Percentiles rank a stretch among this genome's conserved stretches.
Evolutionary conservation across 2,888 invertebrate species (phyloP).

Genomic region (Drosophila incognita): DNA sequence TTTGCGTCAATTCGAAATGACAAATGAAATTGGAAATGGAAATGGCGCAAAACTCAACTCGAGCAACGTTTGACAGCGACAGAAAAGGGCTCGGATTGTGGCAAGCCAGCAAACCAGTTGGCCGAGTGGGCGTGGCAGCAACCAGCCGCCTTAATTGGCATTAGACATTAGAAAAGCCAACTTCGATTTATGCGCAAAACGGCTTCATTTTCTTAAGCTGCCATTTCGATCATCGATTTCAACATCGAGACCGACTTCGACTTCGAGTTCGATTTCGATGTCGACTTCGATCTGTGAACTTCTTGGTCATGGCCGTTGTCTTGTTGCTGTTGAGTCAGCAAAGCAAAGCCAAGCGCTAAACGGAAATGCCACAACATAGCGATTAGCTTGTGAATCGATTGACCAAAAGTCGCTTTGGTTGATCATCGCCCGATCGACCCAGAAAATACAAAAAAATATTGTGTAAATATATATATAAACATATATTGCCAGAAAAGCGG

Average conservation of each 20-base stretch:
- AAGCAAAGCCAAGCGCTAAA: conserved; percentile 16
- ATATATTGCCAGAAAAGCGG: conserved; percentile 1
- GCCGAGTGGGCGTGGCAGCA: conserved; percentile 36
- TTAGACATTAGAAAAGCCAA: conserved; percentile 39
- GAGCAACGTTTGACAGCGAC: conserved; percentile 14
- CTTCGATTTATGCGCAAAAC: not conserved
- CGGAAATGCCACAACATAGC: conserved; percentile 46
- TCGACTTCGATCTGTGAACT: not conserved
- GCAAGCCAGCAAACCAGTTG: conserved; percentile 21
- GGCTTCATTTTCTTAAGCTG: not conserved
- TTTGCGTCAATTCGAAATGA: conserved; percentile 49
- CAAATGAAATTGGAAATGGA: conserved; percentile 50
- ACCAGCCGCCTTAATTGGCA: conserved; percentile 45
- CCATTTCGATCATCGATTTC: not conserved
- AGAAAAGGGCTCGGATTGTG: conserved; percentile 25
- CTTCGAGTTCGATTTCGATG: conserved; percentile 6
- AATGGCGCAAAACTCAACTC: conserved; percentile 42
- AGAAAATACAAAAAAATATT: conserved; percentile 13
- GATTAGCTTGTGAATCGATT: not conserved
- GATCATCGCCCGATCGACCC: conserved; percentile 31
- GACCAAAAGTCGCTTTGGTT: not conserved
- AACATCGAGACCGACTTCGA: not conserved
- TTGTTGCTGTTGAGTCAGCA: conserved; percentile 39
- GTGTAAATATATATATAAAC: not conserved
- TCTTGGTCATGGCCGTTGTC: conserved; percentile 35